A percentile compares a stretch with the other conserved stretches of the same genome.
These are phyloP conservation scores for Apostichopus japonicus DNA, from an alignment of 35 echinoderm and acorn worm genomes.

Conservation along the genomic window DNA sequence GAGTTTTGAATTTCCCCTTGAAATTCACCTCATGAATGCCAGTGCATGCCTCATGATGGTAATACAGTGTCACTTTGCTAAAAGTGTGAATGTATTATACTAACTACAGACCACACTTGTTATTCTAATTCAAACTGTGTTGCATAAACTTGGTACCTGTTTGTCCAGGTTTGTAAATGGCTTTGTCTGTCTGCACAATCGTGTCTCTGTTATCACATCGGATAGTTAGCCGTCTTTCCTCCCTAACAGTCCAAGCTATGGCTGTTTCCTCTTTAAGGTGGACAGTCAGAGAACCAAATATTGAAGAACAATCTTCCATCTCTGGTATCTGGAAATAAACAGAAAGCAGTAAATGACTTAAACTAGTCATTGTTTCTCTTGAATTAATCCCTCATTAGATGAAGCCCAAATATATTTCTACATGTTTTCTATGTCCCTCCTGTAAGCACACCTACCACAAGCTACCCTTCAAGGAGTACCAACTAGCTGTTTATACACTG, in stretches of 20 bases:
- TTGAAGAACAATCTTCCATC: background rate
- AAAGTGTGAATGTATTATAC: background rate
- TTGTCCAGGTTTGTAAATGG: slow-evolving; percentile 84
- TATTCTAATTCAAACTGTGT: background rate
- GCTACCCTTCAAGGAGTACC: too few relatives aligned
- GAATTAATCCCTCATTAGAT: background rate
- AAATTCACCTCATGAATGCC: too few relatives aligned
- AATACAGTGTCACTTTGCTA: too few relatives aligned
- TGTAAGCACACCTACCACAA: too few relatives aligned
- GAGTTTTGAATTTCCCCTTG: too few relatives aligned
- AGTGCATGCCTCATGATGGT: too few relatives aligned
- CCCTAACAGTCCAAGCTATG: background rate
- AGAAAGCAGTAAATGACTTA: too few relatives aligned
- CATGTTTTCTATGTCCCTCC: too few relatives aligned
- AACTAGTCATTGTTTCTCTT: too few relatives aligned
- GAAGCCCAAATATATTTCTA: background rate
- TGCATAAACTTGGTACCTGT: slow-evolving; percentile 45
- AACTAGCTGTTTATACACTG: too few relatives aligned
- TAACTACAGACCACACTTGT: background rate
- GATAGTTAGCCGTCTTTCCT: slow-evolving; percentile 14
- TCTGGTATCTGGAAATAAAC: background rate
- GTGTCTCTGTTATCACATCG: slow-evolving; percentile 44
- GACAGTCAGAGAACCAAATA: background rate
- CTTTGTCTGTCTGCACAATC: slow-evolving; percentile 79
- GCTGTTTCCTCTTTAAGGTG: background rate